Conservation (phyloP, 2,888 invertebrate species). For the Acanthococcus lagerstroemiae region DNA sequence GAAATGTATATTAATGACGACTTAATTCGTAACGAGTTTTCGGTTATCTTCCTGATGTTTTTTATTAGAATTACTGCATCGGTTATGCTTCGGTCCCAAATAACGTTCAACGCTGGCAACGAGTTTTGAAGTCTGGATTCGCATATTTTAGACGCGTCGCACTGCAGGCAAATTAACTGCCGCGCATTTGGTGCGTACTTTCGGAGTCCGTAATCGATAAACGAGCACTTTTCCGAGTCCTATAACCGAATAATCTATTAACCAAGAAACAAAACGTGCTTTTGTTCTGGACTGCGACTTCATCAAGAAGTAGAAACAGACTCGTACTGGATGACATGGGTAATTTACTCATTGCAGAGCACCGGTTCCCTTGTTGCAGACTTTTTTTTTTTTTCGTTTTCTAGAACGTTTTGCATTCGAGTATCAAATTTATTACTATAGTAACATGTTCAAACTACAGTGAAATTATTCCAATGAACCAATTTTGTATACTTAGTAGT, state of each 20-base stretch:
- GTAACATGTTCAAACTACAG: too few species aligned
- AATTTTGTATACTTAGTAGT: too few species aligned
- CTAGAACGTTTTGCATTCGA: too few species aligned
- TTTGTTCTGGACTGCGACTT: too few species aligned
- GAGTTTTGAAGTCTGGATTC: conserved; percentile 21
- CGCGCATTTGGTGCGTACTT: conserved; percentile 18
- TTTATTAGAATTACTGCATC: conserved; percentile 24
- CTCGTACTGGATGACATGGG: too few species aligned
- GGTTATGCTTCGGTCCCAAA: conserved; percentile 26
- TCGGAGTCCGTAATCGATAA: conserved; percentile 18
- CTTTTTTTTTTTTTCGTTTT: too few species aligned
- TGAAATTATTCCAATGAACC: too few species aligned
- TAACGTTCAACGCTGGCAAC: conserved; percentile 19
- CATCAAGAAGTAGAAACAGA: too few species aligned
- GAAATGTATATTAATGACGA: conserved; percentile 10
- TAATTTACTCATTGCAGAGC: too few species aligned
- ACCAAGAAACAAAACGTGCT: too few species aligned
- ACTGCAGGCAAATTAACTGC: conserved; percentile 32
- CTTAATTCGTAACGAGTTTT: conserved; percentile 2
- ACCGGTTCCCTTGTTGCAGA: too few species aligned
- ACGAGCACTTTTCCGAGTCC: neutral
- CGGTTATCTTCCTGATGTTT: neutral
- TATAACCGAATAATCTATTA: neutral
- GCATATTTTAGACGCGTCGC: conserved; percentile 29
- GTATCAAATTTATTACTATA: too few species aligned